Evolutionary conservation across 2,797 vertebrate genomes (phyloP), one percentile per base, ranked within the genome.

Genomic region (Acanthurus lineatus): DNA sequence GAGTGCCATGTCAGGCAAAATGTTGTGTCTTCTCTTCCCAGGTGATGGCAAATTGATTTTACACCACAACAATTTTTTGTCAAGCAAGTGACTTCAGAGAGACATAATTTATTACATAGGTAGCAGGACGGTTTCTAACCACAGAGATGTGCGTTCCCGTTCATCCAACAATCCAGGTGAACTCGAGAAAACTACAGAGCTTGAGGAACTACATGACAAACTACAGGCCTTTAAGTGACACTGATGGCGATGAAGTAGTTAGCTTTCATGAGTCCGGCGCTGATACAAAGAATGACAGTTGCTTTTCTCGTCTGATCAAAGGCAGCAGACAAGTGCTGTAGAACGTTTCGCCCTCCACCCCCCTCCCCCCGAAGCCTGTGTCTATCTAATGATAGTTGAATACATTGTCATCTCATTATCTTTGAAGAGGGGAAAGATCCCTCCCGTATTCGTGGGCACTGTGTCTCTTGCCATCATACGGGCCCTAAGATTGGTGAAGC

Each of bases 341-440:
- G 88, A 93, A 90, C 69, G 82, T 83, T 76, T 73, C 88, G 70
- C 87, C 73, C 86, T 49, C 81, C 48, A 19, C 38, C 79, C 76
- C 40, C 56, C 32, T 35, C 56, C 76, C 82, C 65, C 66, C 69
- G 48, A 90, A 81, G 80, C 73, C 83, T 61, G 79, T 86, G 91
- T 91, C 90, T 67, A 63, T 89, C 91, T 93, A 94, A 94, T 92
- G 91, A 91, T 91, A 93, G 91, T 91, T 92, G 93, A 95, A 95
- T 94, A 90, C 89, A 94, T 93, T 93, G 93, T 93, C 92, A 93
- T 94, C 93, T 95, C 93, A 93, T 95, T 94, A 95, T 94, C 93
- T 94, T 94, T 93, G 92, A 93, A 94, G 92, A 93, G 90, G 82
- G 82, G 86, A 91, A 79, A 88, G 88, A 92, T 91, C 91, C 90